These are phyloP conservation scores for Poecilia gillii DNA, from an alignment of 2,797 vertebrate genomes.

Conservation along the genomic window DNA sequence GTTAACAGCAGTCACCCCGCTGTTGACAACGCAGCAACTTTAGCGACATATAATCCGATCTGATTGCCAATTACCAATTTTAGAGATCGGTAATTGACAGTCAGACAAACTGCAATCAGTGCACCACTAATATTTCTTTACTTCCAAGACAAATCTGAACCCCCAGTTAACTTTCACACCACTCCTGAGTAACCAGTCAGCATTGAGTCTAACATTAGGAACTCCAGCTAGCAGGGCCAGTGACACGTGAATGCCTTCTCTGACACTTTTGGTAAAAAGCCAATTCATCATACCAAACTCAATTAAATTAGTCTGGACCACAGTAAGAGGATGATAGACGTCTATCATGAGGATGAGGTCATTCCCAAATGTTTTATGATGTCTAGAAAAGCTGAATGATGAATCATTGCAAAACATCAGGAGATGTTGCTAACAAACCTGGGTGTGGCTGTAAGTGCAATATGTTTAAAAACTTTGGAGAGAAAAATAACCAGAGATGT, in stretches of 20 bases:
- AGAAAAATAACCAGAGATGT: neutral
- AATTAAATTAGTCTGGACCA: neutral
- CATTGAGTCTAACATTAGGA: neutral
- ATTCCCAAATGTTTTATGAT: neutral
- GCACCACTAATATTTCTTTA: neutral
- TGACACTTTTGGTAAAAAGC: neutral
- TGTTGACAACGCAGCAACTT: too few species aligned
- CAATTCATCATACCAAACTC: neutral
- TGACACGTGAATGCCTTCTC: neutral
- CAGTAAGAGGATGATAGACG: neutral
- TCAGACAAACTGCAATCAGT: too few species aligned
- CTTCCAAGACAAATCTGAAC: neutral
- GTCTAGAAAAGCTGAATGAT: neutral
- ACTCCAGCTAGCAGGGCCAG: neutral
- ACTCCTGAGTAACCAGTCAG: neutral
- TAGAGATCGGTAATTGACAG: too few species aligned
- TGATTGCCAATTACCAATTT: too few species aligned
- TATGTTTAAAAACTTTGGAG: neutral
- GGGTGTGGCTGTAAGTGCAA: neutral
- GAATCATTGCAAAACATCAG: neutral
- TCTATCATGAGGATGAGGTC: neutral
- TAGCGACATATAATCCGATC: too few species aligned
- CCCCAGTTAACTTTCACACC: neutral
- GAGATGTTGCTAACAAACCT: neutral
- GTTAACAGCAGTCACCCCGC: too few species aligned